Percentiles rank a stretch among this genome's conserved stretches.
These are phyloP conservation scores for Chrysemys picta DNA, from an alignment of 2,113 vertebrate species.

Conservation along the genomic window DNA sequence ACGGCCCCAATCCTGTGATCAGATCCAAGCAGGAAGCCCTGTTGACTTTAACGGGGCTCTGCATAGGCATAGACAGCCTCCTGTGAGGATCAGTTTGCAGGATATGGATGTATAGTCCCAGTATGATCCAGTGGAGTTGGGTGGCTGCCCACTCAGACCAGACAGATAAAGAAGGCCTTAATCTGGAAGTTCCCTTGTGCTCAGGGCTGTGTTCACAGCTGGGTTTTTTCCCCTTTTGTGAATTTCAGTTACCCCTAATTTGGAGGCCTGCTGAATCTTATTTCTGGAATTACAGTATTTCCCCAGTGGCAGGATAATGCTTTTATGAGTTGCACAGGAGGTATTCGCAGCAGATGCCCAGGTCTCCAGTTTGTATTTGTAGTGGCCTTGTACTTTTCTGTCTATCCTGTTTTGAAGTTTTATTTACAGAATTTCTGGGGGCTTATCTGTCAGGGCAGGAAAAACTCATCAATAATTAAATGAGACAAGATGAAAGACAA, in stretches of 20 bases:
- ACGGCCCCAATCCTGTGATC: background rate
- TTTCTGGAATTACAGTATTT: background rate
- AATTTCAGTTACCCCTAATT: background rate
- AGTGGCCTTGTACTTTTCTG: too few relatives aligned
- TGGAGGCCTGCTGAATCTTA: background rate
- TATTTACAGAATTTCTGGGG: background rate
- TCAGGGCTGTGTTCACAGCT: background rate
- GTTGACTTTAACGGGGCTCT: background rate
- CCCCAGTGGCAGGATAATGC: background rate
- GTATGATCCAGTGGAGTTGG: background rate
- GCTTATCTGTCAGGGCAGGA: conserved; percentile 30
- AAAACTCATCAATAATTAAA: conserved; percentile 50
- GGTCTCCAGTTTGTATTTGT: background rate
- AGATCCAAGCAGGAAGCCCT: background rate
- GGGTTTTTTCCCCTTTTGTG: too few relatives aligned
- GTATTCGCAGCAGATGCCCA: background rate
- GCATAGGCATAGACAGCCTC: background rate
- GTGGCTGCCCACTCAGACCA: background rate
- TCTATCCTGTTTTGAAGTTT: background rate
- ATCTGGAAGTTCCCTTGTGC: background rate
- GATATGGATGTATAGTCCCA: background rate
- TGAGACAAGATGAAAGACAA: conserved; percentile 55
- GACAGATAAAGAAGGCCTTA: background rate
- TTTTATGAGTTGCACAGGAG: background rate
- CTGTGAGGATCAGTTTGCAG: background rate